Base-by-base conservation (phyloP, 2,113 vertebrate genomes). In the Sula dactylatra region DNA sequence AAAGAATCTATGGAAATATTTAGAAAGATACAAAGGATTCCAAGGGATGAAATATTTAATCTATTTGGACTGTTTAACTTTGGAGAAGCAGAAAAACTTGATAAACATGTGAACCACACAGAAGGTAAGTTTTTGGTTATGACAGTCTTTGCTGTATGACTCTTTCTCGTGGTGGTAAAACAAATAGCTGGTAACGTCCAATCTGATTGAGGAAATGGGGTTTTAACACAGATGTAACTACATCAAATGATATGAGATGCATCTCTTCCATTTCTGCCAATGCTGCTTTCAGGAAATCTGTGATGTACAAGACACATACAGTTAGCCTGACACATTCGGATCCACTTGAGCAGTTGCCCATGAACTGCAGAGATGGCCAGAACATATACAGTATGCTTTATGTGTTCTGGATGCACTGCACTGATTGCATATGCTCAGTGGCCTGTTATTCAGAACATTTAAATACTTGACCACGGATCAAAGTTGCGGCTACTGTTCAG, bases 171-270 rank as follows among this genome's bases (percentile, higher is more conserved):
- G 7, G 12, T 2, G 1, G 8, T 69, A 47, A 69, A 84, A 27
- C 7, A 58, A 84, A 14, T 18, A 45, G 9, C 22, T 58, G 47
- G 2, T 45, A 50, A 87, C 2, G 10, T 49, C 15, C 65, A 71
- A 10, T 49, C 15, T 82, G 44, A 61, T 7, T 36, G 32, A 55
- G 47, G 10, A 42, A 20, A 55, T 12, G 42, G 10, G 9, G 2
- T 22, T 47, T 44, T 66, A 65, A 66, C 31, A 26, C 0, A 0
- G 10, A 8, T 2, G 0, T 56, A 72, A 58, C 34, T 77, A 34
- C 19, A 20, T 44, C 34, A 38, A 42, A 61, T n/a, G 16, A 19
- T 49, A 5, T 3, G 2, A 56, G 13, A 27, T 29, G 3, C 9
- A 29, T 50, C n/a, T 81, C 34, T 69, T 44, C n/a, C 1, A 2